Base-by-base conservation (phyloP, 2,888 invertebrate species). In the Drosophila algonquin region DNA sequence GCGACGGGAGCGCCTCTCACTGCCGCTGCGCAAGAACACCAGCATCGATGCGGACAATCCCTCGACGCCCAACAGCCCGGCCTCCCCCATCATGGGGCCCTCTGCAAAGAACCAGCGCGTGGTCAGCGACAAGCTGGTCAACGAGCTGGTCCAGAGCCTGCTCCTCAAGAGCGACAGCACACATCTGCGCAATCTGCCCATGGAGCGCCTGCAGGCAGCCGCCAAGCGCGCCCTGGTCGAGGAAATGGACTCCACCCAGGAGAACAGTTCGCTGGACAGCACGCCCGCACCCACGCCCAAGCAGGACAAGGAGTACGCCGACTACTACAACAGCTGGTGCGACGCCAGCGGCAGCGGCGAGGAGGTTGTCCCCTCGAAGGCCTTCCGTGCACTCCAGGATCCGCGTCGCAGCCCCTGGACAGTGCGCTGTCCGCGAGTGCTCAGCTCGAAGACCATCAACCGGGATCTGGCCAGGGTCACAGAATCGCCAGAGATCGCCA, bases 381-480 rank as follows among this genome's bases (percentile, higher is more conserved):
- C 94, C 1, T 94, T 94, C 81, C 93, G 93, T 76, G 89, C 93
- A 0, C 86, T 94, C 35, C 93, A 94, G 80, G 94, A 94, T 50
- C 91, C 90, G 1, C 72, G 90, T 57, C 90, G 94, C 75, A 93
- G 93, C 70, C 92, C 93, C 10, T 92, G 94, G 80, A 93, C 93
- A 27, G 94, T 94, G 1, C 93, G 94, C 56, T 95, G 95, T 90
- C 95, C 95, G 0, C 92, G 94, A 62, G 94, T 95, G 50, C 92
- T 94, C 70, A 94, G 94, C 81, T 93, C 94, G 16, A 94, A 94
- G 90, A 94, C 93, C 56, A 91, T 94, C 40, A 93, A 93, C 79
- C 91, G 93, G 61, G 93, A 93, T 79, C 80, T 93, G 63, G 90
- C 93, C 21, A 92, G 92, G 35, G 91, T 93, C n/a, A 91, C 92